These are phyloP conservation scores for Semaprochilodus insignis DNA, from an alignment of 2,797 vertebrate genomes.

Conservation along the genomic window DNA sequence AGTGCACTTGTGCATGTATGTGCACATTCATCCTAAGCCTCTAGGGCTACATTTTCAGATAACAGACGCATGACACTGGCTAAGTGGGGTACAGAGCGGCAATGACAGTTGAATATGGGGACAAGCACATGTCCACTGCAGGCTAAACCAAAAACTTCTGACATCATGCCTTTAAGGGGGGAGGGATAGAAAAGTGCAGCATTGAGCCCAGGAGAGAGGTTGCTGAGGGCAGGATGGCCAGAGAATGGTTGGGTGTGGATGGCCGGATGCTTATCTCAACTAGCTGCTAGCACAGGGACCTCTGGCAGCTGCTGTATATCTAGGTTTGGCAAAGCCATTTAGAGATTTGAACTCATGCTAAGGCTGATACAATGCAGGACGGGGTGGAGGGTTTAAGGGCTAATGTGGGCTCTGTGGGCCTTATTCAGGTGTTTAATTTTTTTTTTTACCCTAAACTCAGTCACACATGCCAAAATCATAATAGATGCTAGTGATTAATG, in stretches of 20 bases:
- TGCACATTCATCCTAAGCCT: not conserved
- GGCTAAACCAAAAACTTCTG: conserved; percentile 18
- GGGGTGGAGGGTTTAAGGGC: not conserved
- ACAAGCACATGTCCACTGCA: conserved; percentile 6
- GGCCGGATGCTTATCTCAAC: conserved; percentile 20
- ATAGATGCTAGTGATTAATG: not conserved
- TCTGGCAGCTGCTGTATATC: not conserved
- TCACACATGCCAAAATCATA: not conserved
- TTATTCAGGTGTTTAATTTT: too few relatives aligned
- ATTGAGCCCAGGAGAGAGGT: not conserved
- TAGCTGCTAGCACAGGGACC: not conserved
- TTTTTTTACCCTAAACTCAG: not conserved
- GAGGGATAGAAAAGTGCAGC: not conserved
- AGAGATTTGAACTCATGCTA: not conserved
- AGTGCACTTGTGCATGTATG: not conserved
- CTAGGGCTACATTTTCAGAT: not conserved
- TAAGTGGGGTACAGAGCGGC: not conserved
- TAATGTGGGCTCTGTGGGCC: not conserved
- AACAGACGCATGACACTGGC: not conserved
- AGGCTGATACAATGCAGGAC: not conserved
- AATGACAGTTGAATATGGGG: not conserved
- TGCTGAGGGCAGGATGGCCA: not conserved
- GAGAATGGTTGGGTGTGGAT: conserved; percentile 8
- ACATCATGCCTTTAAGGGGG: not conserved
- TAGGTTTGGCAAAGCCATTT: not conserved